phyloP scores from a whole-genome alignment of 2,113 vertebrate genomes.

The Phylloscopus trochilus region DNA sequence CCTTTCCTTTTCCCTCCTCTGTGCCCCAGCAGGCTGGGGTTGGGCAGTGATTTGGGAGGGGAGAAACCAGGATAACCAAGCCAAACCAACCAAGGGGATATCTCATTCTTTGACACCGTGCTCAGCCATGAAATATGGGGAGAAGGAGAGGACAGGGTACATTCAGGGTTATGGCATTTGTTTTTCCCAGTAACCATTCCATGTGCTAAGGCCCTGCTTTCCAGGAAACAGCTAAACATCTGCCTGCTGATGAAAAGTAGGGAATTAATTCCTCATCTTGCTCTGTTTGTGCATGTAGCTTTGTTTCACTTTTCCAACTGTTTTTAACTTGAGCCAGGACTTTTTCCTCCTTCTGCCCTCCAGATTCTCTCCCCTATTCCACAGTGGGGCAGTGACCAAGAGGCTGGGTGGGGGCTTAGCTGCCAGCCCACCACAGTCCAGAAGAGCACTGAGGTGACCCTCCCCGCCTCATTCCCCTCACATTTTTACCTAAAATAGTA shows the following conservation, averaged over 20 bases:
- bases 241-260: not conserved
- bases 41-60: not conserved
- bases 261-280: not conserved
- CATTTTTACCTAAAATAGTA: constrained; percentile 93
- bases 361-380: not conserved
- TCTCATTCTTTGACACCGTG: rapidly evolving
- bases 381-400: not conserved
- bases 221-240: not conserved
- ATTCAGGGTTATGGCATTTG: rapidly evolving
- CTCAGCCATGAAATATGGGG: not conserved
- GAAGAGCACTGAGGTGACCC: not conserved
- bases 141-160: not conserved
- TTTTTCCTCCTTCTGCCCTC: not conserved
- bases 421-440: not conserved
- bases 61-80: not conserved
- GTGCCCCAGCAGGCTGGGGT: not conserved
- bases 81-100: not conserved
- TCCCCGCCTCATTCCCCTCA: not conserved
- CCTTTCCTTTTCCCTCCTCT: not conserved
- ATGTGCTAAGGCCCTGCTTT: not conserved
- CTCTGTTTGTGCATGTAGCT: not conserved
- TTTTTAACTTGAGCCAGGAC: not conserved
- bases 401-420: not conserved
- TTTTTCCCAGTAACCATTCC: not conserved
- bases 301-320: not conserved